Evolutionary conservation across 2,113 vertebrate species (phyloP).

Genomic region (Odontophorus gujanensis): DNA sequence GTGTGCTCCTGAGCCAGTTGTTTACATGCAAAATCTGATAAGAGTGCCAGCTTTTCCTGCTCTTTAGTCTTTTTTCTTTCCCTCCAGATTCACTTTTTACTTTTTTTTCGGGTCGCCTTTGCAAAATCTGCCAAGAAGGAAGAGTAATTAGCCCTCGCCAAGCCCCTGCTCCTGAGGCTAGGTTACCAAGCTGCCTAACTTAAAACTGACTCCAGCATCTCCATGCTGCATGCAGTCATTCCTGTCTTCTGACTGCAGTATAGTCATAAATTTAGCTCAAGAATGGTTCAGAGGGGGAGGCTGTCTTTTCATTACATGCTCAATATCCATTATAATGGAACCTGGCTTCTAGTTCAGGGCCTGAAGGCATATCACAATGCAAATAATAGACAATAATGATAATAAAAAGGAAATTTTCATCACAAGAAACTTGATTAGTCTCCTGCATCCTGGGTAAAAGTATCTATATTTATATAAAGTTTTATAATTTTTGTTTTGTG

Average conservation of each 20-base stretch:
- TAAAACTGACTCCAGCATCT: neutral
- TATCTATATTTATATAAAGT: neutral
- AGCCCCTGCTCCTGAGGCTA: neutral
- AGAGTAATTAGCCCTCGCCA: neutral
- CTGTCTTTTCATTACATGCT: constrained; percentile 28
- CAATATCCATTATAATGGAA: constrained; percentile 25
- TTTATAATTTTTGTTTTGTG: neutral
- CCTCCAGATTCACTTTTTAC: neutral
- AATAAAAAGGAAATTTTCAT: constrained; percentile 28
- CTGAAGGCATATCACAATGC: neutral
- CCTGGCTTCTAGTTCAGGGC: neutral
- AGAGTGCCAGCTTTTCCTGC: neutral
- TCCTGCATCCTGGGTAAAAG: neutral
- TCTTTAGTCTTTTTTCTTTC: neutral
- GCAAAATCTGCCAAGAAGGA: neutral
- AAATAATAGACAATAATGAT: constrained; percentile 46
- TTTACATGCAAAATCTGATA: neutral
- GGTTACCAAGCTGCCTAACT: neutral
- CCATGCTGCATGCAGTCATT: neutral
- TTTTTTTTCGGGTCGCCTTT: neutral
- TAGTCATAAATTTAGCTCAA: constrained; percentile 14
- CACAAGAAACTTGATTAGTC: constrained; percentile 9
- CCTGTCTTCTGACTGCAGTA: neutral
- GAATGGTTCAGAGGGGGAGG: neutral
- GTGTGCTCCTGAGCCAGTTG: neutral